These are phyloP conservation scores for Euplagia quadripunctaria DNA, from an alignment of 2,888 invertebrate species.

Conservation along the genomic window DNA sequence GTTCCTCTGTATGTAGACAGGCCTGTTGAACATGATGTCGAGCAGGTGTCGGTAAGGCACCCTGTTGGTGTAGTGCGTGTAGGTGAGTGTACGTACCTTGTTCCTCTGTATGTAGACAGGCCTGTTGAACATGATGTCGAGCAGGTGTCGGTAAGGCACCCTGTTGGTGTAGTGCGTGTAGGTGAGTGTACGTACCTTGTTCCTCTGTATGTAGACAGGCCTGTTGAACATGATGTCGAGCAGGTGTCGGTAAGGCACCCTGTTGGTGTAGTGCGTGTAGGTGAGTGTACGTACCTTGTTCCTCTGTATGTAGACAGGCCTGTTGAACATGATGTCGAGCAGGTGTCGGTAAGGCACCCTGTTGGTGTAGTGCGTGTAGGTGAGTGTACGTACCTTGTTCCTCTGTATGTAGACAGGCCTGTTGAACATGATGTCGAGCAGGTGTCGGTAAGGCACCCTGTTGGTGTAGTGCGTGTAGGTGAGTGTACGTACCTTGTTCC, in stretches of 20 bases:
- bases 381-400: constrained; percentile 88
- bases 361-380: constrained; percentile 91
- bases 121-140: constrained; percentile 93
- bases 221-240: constrained; percentile 94
- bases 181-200: constrained; percentile 90
- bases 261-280: constrained; percentile 92
- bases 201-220: constrained; percentile 92
- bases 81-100: constrained; percentile 87
- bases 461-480: constrained; percentile 91
- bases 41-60: constrained; percentile 91
- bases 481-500: constrained; percentile 69
- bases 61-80: constrained; percentile 92
- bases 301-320: constrained; percentile 92
- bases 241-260: constrained; percentile 91
- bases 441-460: constrained; percentile 91
- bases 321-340: constrained; percentile 92
- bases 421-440: constrained; percentile 93
- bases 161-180: neutral
- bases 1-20: constrained; percentile 92
- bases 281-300: constrained; percentile 88
- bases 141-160: constrained; percentile 92
- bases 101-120: constrained; percentile 90
- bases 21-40: constrained; percentile 93
- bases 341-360: constrained; percentile 94
- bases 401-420: constrained; percentile 92